Base-by-base conservation (phyloP, 37 sponge, comb jelly and placozoan species). In the Aplysina aerophoba region DNA sequence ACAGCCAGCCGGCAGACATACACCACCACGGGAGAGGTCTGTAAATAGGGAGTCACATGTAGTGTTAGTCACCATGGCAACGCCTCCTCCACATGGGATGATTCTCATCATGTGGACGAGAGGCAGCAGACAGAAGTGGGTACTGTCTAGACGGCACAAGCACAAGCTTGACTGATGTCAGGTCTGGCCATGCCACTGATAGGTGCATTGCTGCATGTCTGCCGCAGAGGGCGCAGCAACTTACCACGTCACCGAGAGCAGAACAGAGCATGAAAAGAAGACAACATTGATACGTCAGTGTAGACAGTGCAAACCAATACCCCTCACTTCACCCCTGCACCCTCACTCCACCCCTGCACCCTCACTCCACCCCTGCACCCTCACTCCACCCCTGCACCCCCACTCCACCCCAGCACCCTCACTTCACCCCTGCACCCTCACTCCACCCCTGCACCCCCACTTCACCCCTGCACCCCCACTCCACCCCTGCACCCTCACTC, bases 251-350 rank as follows among this genome's bases (percentile, higher is more conserved):
- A 59, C 38, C 15, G 15, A 2, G 19, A 55, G 31, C 34, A 27
- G 81, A 14, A 33, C 25, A 41, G 77, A 41, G 20, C 39, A 20
- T 14, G 15, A 38, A 75, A 34, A 25, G 14, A 1, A 24, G 20
- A 24, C 33, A 57, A 25, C 57, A 24, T 53, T 44, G 53, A 22
- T 54, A 33, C 80, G 67, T 79, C 66, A 86, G 53, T 31, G 38
- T 16, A 79, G 41, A 20, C 22, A 62, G n/a, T n/a, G 66, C 64
- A 85, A 40, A 50, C 60, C 53, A 78, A 63, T 85, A 85, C 79
- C 77, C 75, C 37, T 21, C 25, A 59, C 53, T 54, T 57, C 15
- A 67, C 54, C 80, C 80, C 30, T 55, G 13, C 79, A 61, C 37
- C 33, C 87, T 40, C 22, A 80, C 20, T 8, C 25, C 57, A 6